A percentile compares a stretch with the other conserved stretches of the same genome.
phyloP scores from a whole-genome alignment of 35 echinoderm and acorn worm species.

The Nesometra sesokonis region DNA sequence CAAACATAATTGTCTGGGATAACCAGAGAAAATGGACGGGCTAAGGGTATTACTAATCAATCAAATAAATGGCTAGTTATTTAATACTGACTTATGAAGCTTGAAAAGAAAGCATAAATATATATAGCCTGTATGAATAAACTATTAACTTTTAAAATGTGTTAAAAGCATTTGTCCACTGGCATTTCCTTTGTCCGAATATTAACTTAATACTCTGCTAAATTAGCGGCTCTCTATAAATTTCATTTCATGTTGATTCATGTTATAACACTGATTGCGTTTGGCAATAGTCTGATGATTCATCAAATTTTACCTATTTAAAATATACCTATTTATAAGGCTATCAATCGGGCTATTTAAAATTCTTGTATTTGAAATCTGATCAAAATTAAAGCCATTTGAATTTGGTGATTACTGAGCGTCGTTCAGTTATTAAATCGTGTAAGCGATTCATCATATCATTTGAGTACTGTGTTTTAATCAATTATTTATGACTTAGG shows the following conservation, averaged over 20 bases:
- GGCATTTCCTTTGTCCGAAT: not conserved
- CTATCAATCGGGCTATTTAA: not conserved
- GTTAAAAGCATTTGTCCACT: not conserved
- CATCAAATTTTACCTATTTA: not conserved
- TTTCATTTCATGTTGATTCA: not conserved
- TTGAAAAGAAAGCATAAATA: no score
- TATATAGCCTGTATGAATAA: no score
- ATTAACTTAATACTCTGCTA: not conserved
- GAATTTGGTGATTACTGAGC: not conserved
- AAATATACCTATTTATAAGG: not conserved
- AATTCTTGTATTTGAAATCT: not conserved
- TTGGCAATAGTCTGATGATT: not conserved
- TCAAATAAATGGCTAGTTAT: no score
- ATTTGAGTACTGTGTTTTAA: not conserved
- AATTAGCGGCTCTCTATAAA: not conserved
- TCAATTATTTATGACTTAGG: not conserved
- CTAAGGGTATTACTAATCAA: no score
- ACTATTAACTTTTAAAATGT: no score
- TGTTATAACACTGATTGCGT: not conserved
- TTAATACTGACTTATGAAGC: no score
- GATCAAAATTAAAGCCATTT: not conserved
- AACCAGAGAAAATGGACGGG: no score
- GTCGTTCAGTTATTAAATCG: not conserved
- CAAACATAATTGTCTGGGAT: no score
- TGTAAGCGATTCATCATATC: not conserved